A percentile compares a stretch with the other conserved stretches of the same genome.
These are phyloP conservation scores for Caracal caracal DNA, from an alignment of 2,113 vertebrate genomes.

Conservation along the genomic window DNA sequence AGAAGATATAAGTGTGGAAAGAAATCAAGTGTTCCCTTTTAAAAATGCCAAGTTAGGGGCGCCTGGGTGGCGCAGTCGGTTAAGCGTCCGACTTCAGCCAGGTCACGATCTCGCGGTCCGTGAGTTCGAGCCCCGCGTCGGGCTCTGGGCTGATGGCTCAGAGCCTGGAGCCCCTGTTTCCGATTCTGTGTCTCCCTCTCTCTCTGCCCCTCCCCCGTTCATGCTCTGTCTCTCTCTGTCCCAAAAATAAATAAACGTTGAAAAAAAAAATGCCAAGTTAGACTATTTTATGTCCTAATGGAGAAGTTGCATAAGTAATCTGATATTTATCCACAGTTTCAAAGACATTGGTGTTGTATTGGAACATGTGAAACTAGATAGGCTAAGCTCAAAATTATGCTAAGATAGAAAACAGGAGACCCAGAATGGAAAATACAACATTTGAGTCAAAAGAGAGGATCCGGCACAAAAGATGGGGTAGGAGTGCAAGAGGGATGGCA, in stretches of 20 bases:
- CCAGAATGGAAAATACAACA: not conserved
- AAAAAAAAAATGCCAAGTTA: not conserved
- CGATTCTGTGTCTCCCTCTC: too few species aligned
- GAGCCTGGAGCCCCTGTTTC: too few species aligned
- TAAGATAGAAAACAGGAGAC: not conserved
- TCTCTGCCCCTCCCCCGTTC: too few species aligned
- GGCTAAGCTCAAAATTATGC: not conserved
- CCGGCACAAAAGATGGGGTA: not conserved
- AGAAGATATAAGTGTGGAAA: not conserved
- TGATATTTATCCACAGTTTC: not conserved
- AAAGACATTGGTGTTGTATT: not conserved
- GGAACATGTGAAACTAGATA: not conserved
- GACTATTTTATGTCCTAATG: not conserved
- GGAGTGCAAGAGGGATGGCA: too few species aligned
- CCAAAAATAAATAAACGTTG: too few species aligned
- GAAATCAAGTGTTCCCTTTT: not conserved
- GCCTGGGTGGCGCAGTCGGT: too few species aligned
- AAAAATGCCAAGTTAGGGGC: not conserved
- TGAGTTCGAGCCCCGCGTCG: too few species aligned
- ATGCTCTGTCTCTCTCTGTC: too few species aligned
- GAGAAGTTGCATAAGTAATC: not conserved
- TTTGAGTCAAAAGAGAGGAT: not conserved
- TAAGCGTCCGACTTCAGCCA: too few species aligned
- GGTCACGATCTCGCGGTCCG: too few species aligned
- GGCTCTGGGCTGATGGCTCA: too few species aligned